These are phyloP conservation scores for Drosophila hamatofila DNA, from an alignment of 2,888 invertebrate species.

Conservation along the genomic window DNA sequence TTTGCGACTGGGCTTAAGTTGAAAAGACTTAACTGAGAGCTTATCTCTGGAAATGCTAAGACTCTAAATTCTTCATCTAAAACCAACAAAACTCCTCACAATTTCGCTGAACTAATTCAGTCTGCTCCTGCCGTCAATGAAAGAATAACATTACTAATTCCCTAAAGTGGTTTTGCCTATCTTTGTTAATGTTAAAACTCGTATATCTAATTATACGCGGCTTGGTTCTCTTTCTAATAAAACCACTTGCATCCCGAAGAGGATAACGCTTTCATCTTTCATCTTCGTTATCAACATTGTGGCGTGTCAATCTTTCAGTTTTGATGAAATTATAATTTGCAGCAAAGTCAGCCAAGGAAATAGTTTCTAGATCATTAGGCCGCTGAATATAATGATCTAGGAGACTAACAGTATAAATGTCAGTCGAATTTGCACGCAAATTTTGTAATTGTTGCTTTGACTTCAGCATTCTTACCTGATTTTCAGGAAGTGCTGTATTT, in stretches of 20 bases:
- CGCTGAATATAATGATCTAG: too few species aligned
- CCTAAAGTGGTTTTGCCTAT: background rate
- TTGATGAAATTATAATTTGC: too few species aligned
- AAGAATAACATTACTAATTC: background rate
- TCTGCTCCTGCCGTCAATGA: background rate
- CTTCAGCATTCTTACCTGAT: background rate
- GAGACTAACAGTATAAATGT: too few species aligned
- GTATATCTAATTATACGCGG: background rate
- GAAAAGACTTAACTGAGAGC: background rate
- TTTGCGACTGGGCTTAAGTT: background rate
- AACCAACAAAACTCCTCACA: background rate
- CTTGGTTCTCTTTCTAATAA: too few species aligned
- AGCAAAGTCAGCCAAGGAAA: too few species aligned
- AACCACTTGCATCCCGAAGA: too few species aligned
- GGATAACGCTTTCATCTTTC: too few species aligned
- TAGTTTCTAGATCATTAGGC: too few species aligned
- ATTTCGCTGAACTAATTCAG: constrained; percentile 1
- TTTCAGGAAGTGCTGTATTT: background rate
- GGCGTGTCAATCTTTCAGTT: too few species aligned
- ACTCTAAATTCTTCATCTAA: background rate
- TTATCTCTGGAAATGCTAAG: background rate
- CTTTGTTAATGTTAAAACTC: background rate
- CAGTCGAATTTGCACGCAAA: too few species aligned
- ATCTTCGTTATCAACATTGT: too few species aligned
- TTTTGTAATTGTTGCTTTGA: background rate